Evolutionary conservation across 2,797 vertebrate species (phyloP), one percentile per base, ranked within the genome.

Genomic region (Antrozous pallidus): DNA sequence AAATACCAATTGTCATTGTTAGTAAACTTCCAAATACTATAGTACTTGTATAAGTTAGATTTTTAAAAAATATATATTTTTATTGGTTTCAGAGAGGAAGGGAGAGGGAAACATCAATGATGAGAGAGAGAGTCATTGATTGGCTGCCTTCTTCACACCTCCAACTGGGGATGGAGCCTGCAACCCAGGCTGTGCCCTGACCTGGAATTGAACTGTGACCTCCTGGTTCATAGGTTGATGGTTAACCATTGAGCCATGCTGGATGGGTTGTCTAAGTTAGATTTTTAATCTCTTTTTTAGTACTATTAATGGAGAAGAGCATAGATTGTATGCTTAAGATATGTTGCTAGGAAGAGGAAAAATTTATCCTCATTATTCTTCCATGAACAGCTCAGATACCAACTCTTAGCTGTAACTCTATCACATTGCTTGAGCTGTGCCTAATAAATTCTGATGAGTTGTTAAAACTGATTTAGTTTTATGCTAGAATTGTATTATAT

Each of bases 381-480:
- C 70, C 18, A 12, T 73, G 36, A 42, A 95, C 90, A 69, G 14
- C 42, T 92, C 81, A 93, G 71, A 75, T 82, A 95, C 14, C 31
- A 61, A 95, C 14, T 26, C 56, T 86, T 82, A 69, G 63, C 33
- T 70, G 4, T 49, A 86, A 82, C 18, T 31, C 70, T 16, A 69
- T 85, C 83, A 71, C 40, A 42, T 93, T 88, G 69, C 63, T 40
- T 82, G 70, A 83, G 70, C 65, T 75, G 36, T 81, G 67, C 56
- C 74, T 96, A 85, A 91, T 85, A 96, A 94, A 96, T 93, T 70
- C 79, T 80, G 84, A 58, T 54, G 87, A 79, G 81, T 77, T 94
- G 87, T 96, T 97, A 91, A 65, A 95, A 82, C 67, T 80, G 87
- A 90, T 96, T 78, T 54, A 31, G 51, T 94, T 95, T 94, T 95